Base-by-base conservation (phyloP, 2,888 invertebrate genomes). In the Drosophila dives region DNA sequence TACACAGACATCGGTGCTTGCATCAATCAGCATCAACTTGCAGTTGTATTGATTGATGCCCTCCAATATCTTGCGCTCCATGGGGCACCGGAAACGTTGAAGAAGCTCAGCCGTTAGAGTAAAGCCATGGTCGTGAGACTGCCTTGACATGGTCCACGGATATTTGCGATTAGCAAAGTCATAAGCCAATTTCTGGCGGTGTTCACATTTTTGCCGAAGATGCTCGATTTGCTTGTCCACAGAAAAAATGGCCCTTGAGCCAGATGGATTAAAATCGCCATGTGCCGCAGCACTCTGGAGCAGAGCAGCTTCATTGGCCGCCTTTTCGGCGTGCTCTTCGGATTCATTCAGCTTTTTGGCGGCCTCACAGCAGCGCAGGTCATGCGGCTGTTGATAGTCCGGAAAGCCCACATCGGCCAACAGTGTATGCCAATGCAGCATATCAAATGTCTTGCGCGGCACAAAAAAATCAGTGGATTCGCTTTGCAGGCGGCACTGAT, bases 11-110 rank as follows among this genome's bases (percentile, higher is more conserved):
- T 82, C 83, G 2, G 34, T 36, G 48, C 82, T 81, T 1, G 86
- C 81, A 77, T 91, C 90, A 50, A 91, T 83, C 12, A 91, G 53
- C 73, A 92, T 83, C 11, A 92, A 56, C 42, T 83, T 77, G 58
- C 91, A 89, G 12, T 83, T 64, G 12, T 80, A 85, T 12, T 51
- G 34, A 48, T 82, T 70, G 11, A 92, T 83, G 20, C 67, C 74
- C 7, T 76, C 62, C 15, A 91, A 61, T 15, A 91, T 75, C 7
- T 72, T 55, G 33, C 60, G 56, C 60, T 91, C 88, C 74, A 88
- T 80, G n/a, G 72, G 60, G 0, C 66, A 56, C 5, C 15, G 8
- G 45, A 92, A 92, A 0, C 45, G 4, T 1, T 29, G 0, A 3
- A 64, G 60, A 34, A 87, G n/a, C 7, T 85, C 72, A 0, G 58